Evolutionary conservation across 2,113 vertebrate genomes (phyloP).

Genomic region (Cyrtonyx montezumae): DNA sequence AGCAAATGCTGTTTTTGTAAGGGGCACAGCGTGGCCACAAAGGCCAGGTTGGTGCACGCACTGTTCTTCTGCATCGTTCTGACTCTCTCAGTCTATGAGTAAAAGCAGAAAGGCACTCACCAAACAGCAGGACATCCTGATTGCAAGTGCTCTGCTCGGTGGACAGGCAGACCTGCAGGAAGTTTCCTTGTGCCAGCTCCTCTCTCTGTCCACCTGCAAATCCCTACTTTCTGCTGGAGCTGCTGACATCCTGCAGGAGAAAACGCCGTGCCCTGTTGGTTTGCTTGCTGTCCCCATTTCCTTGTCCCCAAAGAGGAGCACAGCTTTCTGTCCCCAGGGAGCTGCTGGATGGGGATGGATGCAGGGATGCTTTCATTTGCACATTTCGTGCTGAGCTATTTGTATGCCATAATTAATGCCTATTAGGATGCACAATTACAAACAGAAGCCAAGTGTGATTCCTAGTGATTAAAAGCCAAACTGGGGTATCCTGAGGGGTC

Average conservation of each 20-base stretch:
- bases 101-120: neutral
- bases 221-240: too few relatives aligned
- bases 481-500: neutral
- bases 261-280: neutral
- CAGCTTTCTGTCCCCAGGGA: neutral
- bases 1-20: neutral
- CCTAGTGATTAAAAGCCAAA: slow-evolving; percentile 16
- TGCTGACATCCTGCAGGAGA: too few relatives aligned
- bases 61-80: neutral
- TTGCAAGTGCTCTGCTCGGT: neutral
- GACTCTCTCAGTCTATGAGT: neutral
- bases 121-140: accelerated
- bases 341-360: neutral
- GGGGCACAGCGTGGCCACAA: neutral
- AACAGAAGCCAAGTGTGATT: slow-evolving; percentile 53
- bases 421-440: slow-evolving; percentile 66
- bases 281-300: neutral
- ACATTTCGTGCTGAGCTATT: slow-evolving; percentile 50
- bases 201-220: neutral
- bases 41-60: neutral
- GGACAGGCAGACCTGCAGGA: neutral
- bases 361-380: neutral
- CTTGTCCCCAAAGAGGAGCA: too few relatives aligned
- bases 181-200: neutral
- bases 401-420: slow-evolving; percentile 67